Percentiles rank a stretch among this genome's conserved stretches.
Conservation (phyloP, 2,888 invertebrate species). For the Quadriops clusia region DNA sequence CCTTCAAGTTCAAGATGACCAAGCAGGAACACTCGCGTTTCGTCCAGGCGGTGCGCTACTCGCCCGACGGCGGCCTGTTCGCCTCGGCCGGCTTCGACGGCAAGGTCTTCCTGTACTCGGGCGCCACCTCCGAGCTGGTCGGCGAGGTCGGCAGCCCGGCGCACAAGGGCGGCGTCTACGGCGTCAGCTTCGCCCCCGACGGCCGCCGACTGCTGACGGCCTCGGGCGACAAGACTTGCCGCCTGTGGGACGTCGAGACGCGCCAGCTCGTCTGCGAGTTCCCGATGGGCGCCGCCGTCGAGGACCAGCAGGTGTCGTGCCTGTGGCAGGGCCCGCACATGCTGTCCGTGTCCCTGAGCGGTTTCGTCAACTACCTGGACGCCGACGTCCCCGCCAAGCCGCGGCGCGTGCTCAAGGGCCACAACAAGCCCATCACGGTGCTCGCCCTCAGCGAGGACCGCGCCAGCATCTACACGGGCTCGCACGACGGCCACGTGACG, state of each 20-base stretch:
- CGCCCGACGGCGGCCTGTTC: slow-evolving; percentile 82
- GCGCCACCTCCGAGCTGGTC: slow-evolving; percentile 71
- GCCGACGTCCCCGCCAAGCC: slow-evolving; percentile 73
- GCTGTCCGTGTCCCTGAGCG: slow-evolving; percentile 86
- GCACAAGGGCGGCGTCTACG: slow-evolving; percentile 89
- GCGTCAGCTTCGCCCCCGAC: slow-evolving; percentile 92
- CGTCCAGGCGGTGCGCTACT: slow-evolving; percentile 92
- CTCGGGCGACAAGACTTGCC: slow-evolving; percentile 95
- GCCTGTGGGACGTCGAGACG: slow-evolving; percentile 86
- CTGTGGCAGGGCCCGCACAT: slow-evolving; percentile 82
- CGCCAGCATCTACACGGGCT: slow-evolving; percentile 76
- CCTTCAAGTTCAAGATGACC: slow-evolving; percentile 91
- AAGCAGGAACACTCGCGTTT: slow-evolving; percentile 91
- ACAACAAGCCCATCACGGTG: slow-evolving; percentile 95
- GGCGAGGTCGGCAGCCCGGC: slow-evolving; percentile 84
- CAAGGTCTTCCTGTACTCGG: slow-evolving; percentile 88
- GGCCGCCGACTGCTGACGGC: slow-evolving; percentile 81
- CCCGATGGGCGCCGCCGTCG: slow-evolving; percentile 66
- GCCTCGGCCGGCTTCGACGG: slow-evolving; percentile 97
- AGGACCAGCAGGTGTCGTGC: slow-evolving; percentile 90
- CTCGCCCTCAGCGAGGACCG: slow-evolving; percentile 65
- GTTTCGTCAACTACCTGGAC: slow-evolving; percentile 90
- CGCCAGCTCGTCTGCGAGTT: slow-evolving; percentile 67
- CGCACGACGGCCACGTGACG: slow-evolving; percentile 85
- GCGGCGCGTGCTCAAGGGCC: slow-evolving; percentile 77